Percentiles rank a stretch among this genome's conserved stretches.
These are phyloP conservation scores for Timandra comae DNA, from an alignment of 2,888 invertebrate species.

Conservation along the genomic window DNA sequence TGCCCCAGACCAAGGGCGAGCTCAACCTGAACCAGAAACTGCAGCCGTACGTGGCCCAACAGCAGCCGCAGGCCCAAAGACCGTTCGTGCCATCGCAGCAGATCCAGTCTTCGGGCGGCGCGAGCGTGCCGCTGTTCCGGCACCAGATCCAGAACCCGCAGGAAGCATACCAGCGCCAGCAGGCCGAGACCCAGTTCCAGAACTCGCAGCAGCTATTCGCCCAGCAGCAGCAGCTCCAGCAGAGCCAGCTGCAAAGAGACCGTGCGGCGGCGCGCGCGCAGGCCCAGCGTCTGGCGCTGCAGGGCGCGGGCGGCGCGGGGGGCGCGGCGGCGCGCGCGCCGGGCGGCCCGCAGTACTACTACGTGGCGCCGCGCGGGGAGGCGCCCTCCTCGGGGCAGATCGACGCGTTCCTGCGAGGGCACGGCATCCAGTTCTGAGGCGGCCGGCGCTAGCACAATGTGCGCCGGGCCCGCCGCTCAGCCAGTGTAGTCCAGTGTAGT, in stretches of 20 bases:
- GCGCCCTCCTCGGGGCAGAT: conserved; percentile 81
- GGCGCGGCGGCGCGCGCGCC: conserved; percentile 34
- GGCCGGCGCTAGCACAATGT: not conserved
- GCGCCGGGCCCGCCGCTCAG: not conserved
- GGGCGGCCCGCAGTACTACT: conserved; percentile 72
- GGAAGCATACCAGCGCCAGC: conserved; percentile 77
- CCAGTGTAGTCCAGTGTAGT: not conserved
- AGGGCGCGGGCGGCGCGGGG: conserved; percentile 42
- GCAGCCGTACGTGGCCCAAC: conserved; percentile 83
- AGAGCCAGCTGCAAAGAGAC: conserved; percentile 79
- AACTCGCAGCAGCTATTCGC: conserved; percentile 81
- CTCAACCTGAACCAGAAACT: conserved; percentile 84
- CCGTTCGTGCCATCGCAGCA: conserved; percentile 78
- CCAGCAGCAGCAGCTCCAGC: conserved; percentile 82
- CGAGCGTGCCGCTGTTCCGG: conserved; percentile 66
- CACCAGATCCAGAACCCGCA: conserved; percentile 67
- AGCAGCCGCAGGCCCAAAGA: conserved; percentile 68
- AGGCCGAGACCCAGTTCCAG: conserved; percentile 76
- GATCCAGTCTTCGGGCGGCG: conserved; percentile 47
- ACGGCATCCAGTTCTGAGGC: conserved; percentile 77
- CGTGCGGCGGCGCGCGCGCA: conserved; percentile 73
- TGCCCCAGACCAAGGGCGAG: conserved; percentile 84
- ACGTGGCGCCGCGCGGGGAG: conserved; percentile 75
- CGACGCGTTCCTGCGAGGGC: conserved; percentile 86
- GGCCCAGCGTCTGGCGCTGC: conserved; percentile 53